Evolutionary conservation across 2,888 invertebrate species (phyloP).

Genomic region (Acanthosepion lycidas): DNA sequence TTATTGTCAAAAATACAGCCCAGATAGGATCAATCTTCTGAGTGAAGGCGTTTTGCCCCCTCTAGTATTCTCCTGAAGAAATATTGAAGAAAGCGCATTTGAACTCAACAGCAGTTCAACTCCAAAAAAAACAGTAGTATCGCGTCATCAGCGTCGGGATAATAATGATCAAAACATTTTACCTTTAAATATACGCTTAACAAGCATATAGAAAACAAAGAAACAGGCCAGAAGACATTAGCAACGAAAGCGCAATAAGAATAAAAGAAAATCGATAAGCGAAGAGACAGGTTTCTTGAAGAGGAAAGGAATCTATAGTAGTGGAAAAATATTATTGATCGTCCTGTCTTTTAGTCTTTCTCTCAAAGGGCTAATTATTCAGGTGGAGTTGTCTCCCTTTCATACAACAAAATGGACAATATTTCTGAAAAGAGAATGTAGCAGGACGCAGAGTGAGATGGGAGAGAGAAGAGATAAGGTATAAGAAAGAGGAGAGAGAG

Average conservation of each 20-base stretch:
- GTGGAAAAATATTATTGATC: neutral
- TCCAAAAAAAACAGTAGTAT: neutral
- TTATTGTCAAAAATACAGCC: no score
- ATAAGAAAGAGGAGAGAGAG: no score
- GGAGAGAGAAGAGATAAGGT: no score
- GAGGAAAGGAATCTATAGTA: neutral
- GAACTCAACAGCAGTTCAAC: neutral
- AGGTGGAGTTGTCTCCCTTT: neutral
- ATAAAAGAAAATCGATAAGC: neutral
- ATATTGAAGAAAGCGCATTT: neutral
- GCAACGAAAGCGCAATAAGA: neutral
- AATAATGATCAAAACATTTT: neutral
- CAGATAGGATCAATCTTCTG: no score
- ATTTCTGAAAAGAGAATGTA: neutral
- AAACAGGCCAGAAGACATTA: neutral
- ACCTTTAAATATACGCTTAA: neutral
- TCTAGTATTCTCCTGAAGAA: no score
- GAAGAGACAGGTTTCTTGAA: neutral
- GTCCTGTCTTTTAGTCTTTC: neutral
- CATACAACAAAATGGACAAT: neutral
- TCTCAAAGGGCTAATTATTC: neutral
- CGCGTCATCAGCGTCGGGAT: neutral
- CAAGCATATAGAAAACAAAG: neutral
- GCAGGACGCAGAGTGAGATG: no score
- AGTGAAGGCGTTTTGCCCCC: no score